Evolutionary conservation across 2,797 vertebrate genomes (phyloP).

Genomic region (Galaxias olidus): DNA sequence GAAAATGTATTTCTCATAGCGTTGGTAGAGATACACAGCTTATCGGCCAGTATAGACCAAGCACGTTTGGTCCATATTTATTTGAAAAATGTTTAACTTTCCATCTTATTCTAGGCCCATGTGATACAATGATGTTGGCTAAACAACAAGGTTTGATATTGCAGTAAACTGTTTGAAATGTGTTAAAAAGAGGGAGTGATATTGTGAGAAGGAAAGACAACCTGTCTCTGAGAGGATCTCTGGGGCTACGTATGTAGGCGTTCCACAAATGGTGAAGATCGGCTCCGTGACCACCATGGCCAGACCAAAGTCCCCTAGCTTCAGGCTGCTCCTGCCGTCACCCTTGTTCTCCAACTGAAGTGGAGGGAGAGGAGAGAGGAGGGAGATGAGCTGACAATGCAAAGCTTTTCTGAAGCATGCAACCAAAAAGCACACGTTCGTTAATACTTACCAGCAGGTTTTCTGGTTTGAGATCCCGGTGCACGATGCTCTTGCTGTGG

Average conservation of each 20-base stretch:
- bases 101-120: too few species aligned
- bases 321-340: constrained; percentile 84
- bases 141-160: too few species aligned
- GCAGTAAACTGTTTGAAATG: not conserved
- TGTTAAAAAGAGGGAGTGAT: not conserved
- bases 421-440: not conserved
- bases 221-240: constrained; percentile 97
- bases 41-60: too few species aligned
- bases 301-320: constrained; percentile 95
- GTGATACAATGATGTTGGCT: too few species aligned
- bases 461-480: constrained; percentile 96
- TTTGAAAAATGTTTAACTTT: too few species aligned
- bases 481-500: constrained; percentile 89
- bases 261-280: constrained; percentile 95
- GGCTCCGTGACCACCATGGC: constrained; percentile 93
- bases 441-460: constrained; percentile 88
- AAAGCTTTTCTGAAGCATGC: not conserved
- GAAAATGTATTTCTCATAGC: too few species aligned
- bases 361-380: constrained; percentile 11
- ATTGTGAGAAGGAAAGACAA: too few species aligned
- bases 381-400: constrained; percentile 1
- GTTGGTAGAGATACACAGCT: too few species aligned
- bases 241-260: constrained; percentile 96
- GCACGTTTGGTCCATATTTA: too few species aligned
- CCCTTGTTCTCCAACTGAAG: constrained; percentile 83